Conservation (phyloP, 2,888 invertebrate genomes). For the Spilosoma lubricipeda region DNA sequence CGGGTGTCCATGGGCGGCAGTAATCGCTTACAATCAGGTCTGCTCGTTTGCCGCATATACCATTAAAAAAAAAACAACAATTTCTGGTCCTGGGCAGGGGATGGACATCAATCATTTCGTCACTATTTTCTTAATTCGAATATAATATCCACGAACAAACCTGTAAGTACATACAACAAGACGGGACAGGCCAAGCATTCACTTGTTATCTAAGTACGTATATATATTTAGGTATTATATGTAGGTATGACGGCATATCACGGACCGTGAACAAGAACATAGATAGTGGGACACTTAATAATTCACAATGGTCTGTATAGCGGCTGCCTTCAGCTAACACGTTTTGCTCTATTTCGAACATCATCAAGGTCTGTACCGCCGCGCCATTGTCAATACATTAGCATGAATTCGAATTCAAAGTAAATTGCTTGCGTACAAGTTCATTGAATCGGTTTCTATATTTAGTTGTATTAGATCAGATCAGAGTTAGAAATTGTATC, state of each 20-base stretch:
- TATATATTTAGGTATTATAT: conserved; percentile 9
- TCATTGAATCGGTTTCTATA: neutral
- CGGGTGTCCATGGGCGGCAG: too few species aligned
- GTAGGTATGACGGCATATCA: conserved; percentile 19
- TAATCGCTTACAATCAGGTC: too few species aligned
- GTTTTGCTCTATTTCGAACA: conserved; percentile 61
- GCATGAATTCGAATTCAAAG: conserved; percentile 12
- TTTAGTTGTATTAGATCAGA: neutral
- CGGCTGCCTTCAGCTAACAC: conserved; percentile 48
- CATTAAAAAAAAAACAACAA: too few species aligned
- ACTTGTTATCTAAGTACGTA: neutral
- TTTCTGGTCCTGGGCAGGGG: too few species aligned
- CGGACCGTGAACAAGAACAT: conserved; percentile 52
- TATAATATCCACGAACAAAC: neutral
- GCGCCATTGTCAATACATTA: conserved; percentile 35
- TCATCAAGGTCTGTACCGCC: conserved; percentile 37
- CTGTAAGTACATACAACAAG: neutral
- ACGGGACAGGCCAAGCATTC: neutral
- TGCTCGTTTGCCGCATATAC: too few species aligned
- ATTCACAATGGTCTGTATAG: conserved; percentile 57
- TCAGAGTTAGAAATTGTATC: neutral
- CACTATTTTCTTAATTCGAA: too few species aligned
- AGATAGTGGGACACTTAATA: conserved; percentile 52
- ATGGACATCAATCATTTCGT: too few species aligned
- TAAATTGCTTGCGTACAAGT: neutral